phyloP scores from a whole-genome alignment of 2,888 invertebrate genomes.

The Orchestes rusci region DNA sequence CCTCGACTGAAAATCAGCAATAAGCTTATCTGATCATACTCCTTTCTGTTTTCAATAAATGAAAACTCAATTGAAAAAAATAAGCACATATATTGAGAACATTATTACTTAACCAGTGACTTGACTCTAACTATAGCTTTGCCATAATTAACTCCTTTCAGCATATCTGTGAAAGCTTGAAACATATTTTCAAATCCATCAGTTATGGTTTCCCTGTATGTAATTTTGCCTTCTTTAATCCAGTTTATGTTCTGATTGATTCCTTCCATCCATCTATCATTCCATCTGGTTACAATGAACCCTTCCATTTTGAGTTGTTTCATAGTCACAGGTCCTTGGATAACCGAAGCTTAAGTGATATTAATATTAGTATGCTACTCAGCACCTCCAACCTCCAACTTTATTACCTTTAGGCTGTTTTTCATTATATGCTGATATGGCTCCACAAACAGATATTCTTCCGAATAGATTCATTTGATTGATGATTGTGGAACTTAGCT shows the following conservation, averaged over 20 bases:
- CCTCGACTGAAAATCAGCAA: background rate
- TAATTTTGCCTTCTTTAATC: constrained; percentile 62
- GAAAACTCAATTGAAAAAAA: no score
- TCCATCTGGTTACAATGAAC: constrained; percentile 30
- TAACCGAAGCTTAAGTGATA: constrained; percentile 18
- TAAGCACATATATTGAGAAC: no score
- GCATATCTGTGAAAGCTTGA: constrained; percentile 31
- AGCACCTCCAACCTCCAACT: background rate
- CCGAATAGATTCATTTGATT: constrained; percentile 59
- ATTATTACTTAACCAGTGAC: constrained; percentile 18
- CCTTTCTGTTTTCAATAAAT: no score
- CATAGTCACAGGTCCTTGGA: constrained; percentile 26
- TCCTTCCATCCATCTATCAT: constrained; percentile 55
- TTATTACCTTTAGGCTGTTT: constrained; percentile 28
- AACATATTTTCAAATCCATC: constrained; percentile 50
- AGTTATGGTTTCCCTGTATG: constrained; percentile 61
- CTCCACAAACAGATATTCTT: constrained; percentile 61
- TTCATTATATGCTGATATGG: constrained; percentile 61
- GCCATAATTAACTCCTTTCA: constrained; percentile 33
- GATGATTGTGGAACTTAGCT: constrained; percentile 58
- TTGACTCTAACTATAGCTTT: constrained; percentile 37
- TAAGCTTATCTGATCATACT: no score
- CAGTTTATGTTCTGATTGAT: constrained; percentile 55
- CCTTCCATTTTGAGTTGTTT: constrained; percentile 35
- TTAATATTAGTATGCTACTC: constrained; percentile 14